Conservation (phyloP, 2,113 vertebrate species). For the Thymallus thymallus region DNA sequence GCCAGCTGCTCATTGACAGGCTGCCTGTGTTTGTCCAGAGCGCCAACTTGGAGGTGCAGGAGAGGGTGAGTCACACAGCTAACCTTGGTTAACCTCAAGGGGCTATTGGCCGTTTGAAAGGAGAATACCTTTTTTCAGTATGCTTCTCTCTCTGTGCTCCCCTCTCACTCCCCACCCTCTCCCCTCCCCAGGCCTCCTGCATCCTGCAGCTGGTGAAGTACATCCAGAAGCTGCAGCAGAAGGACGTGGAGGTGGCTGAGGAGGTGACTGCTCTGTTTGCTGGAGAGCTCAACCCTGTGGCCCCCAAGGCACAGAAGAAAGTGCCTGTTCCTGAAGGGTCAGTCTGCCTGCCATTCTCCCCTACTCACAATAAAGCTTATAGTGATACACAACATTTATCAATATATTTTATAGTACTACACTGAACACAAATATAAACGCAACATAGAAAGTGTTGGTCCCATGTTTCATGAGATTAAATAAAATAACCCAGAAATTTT, state of each 20-base stretch:
- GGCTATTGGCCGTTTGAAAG: not conserved
- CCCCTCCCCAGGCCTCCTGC: constrained; percentile 86
- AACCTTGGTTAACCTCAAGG: not conserved
- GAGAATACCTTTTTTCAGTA: too few species aligned
- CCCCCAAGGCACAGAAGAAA: constrained; percentile 98
- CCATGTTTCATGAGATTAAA: too few species aligned
- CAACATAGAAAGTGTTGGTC: too few species aligned
- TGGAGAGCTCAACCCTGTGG: constrained; percentile 96
- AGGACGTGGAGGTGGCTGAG: constrained; percentile 88
- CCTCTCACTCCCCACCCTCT: not conserved
- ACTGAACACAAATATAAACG: too few species aligned
- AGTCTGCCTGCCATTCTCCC: constrained; percentile 34
- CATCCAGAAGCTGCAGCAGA: constrained; percentile 92
- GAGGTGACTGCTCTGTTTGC: constrained; percentile 92
- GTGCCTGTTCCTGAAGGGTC: constrained; percentile 96
- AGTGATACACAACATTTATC: too few species aligned
- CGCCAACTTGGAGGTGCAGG: constrained; percentile 97
- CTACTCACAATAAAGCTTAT: too few species aligned
- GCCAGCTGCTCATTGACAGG: constrained; percentile 89
- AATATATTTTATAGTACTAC: too few species aligned
- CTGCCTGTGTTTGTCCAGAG: constrained; percentile 96
- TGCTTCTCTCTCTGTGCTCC: not conserved
- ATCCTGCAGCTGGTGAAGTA: constrained; percentile 95
- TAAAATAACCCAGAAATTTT: too few species aligned
- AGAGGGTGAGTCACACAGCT: constrained; percentile 81